Base-by-base conservation (phyloP, 2,888 invertebrate genomes). In the Carcina quercana region DNA sequence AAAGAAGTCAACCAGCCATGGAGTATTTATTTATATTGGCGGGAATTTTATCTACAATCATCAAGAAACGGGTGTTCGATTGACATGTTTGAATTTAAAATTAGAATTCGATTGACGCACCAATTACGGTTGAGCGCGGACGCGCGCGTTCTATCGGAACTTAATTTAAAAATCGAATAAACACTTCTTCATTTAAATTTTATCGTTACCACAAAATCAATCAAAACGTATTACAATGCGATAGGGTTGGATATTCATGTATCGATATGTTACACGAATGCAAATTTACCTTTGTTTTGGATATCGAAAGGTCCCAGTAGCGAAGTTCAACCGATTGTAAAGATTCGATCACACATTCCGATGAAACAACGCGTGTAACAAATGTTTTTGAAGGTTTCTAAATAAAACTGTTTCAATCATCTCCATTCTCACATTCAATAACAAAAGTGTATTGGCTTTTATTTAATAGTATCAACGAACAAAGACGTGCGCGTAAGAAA, bases 321-420 rank as follows among this genome's bases (percentile, higher is more conserved):
- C 79, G 43, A 52, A 57, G 65, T 54, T 47, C 59, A 54, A 48
- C 59, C 61, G 62, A 74, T 76, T 49, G 69, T 63, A 76, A 80
- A 78, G 75, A 78, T 79, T 50, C 47, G 55, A 74, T 73, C 66
- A 62, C 43, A 60, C 68, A 76, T 78, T 74, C 73, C 69, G 50
- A 65, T 62, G 59, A 60, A 59, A 68, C 59, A 63, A 52, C 44
- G 47, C 38, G 34, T 32, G 38, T 49, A 45, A 58, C 51, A 31
- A 34, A 25, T 35, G 35, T 32, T 35, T 28, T 14, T 15, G 31
- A 31, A 25, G 10, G 20, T 17, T 17, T n/a, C n/a, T n/a, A n/a
- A n/a, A n/a, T n/a, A n/a, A n/a, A n/a, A n/a, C n/a, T n/a, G n/a
- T n/a, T n/a, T n/a, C n/a, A n/a, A n/a, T n/a, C n/a, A n/a, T n/a